Evolutionary conservation across 53 echinoderm and acorn worm genomes (phyloP).

Genomic region (Crossaster papposus): DNA sequence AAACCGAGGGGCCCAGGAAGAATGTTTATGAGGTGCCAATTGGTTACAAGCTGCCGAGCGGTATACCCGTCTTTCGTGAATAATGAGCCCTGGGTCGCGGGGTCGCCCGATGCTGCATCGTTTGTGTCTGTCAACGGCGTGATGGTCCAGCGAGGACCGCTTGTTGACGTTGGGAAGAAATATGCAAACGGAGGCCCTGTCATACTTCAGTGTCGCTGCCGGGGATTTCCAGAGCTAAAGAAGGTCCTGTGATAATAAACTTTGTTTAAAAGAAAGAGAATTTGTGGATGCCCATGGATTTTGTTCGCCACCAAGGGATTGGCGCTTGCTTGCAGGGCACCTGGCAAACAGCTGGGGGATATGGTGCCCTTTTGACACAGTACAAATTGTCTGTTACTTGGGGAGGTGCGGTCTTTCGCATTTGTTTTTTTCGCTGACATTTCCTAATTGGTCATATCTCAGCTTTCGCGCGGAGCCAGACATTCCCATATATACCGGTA

Average conservation of each 20-base stretch:
- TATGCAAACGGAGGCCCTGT: slow-evolving; percentile 37
- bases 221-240: not conserved
- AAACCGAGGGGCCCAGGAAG: slow-evolving; percentile 51
- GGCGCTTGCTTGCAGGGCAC: not conserved
- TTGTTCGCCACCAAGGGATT: not conserved
- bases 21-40: slow-evolving; percentile 67
- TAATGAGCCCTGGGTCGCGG: slow-evolving; percentile 51
- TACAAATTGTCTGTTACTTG: not conserved
- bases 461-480: not conserved
- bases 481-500: not conserved
- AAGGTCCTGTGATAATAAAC: slow-evolving; percentile 54
- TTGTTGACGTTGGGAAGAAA: slow-evolving; percentile 51
- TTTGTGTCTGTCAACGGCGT: slow-evolving; percentile 56
- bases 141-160: slow-evolving; percentile 53
- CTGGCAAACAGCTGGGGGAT: slow-evolving; percentile 43
- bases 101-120: slow-evolving; percentile 48
- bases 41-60: slow-evolving; percentile 53
- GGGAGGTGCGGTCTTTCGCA: not conserved
- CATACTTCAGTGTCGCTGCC: slow-evolving; percentile 45
- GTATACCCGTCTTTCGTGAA: slow-evolving; percentile 38
- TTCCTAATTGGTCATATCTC: slow-evolving; percentile 7
- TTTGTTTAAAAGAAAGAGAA: not conserved
- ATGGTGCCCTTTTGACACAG: not conserved
- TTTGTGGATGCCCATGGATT: not conserved
- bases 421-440: no score